Evolutionary conservation across 1,140 invertebrate genomes (phyloP), one percentile per base, ranked within the genome.

Genomic region (Drosophila punjabiensis): DNA sequence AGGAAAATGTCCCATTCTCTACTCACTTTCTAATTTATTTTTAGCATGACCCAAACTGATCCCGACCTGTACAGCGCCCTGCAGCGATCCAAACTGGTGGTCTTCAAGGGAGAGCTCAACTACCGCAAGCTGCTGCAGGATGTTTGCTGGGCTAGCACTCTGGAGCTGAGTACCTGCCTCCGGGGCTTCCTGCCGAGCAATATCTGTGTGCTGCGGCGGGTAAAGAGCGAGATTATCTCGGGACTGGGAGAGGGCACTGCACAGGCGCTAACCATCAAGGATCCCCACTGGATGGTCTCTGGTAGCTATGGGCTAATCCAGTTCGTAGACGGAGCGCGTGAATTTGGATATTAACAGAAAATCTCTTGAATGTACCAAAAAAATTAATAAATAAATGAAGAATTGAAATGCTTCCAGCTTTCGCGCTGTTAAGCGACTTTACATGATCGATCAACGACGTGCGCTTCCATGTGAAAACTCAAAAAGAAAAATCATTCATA

Each of bases 51-150:
- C 81, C 86, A 92, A n/a, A 90, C 94, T 10, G 95, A 96, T 75
- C 94, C 95, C 10, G 86, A 95, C 9, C 92, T 99, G 1, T 98
- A 99, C 86, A 82, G 93, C 35, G 95, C 95, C 66, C 94, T 99
- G 10, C 93, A 95, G 37, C 82, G 95, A 92, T 95, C 97, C 0
- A 94, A 95, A 56, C 93, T 98, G 1, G 81, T 98, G 1, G 95
- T 99, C 82, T 98, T 99, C 93, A 99, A 99, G 94, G 99, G 99
- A 1, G 98, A 99, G 92, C 94, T 99, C 8, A 99, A 99, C 94
- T 99, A 99, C 93, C 94, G 98, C 47, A 99, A 99, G 94, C 94
- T 99, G 30, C 93, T 98, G 16, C 97, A 96, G 0, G 99, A 99
- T 92, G 95, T 96, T 30, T 96, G 97, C 79, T 99, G 98, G 97